These are phyloP conservation scores for Acrobasis consociella DNA, from an alignment of 2,888 invertebrate species.

Conservation along the genomic window DNA sequence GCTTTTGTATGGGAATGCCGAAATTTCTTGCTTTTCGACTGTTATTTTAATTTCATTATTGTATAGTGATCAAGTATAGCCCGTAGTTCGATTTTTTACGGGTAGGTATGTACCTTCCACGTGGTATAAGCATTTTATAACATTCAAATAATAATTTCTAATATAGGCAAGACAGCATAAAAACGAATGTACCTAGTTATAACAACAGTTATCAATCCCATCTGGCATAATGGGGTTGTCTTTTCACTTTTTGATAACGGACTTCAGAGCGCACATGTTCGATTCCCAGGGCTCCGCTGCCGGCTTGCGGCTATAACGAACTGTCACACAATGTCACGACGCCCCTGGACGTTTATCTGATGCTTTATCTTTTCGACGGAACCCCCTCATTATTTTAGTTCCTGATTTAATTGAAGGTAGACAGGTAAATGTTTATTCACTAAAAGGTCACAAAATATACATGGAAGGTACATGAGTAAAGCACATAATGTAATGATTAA, in stretches of 20 bases:
- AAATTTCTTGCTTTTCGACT: no score
- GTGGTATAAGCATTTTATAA: no score
- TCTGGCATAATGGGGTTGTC: conserved; percentile 21
- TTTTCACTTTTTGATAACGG: conserved; percentile 22
- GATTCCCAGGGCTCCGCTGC: conserved; percentile 20
- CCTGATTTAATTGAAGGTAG: conserved; percentile 7
- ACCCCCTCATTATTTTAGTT: conserved; percentile 20
- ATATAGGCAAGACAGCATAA: background rate
- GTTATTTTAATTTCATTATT: no score
- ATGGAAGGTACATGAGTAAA: no score
- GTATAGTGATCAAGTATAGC: no score
- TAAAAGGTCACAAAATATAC: no score
- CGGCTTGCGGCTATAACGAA: conserved; percentile 24
- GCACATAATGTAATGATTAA: no score
- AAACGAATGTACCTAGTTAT: background rate
- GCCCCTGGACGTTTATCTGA: conserved; percentile 16
- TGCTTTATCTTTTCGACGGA: conserved; percentile 15
- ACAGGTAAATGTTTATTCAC: background rate
- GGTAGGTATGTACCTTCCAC: no score
- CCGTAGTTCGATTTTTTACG: no score
- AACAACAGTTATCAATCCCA: conserved; percentile 18
- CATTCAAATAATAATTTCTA: no score
- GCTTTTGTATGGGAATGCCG: no score
- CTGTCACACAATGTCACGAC: conserved; percentile 22
- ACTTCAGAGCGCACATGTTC: conserved; percentile 15